Base-by-base conservation (phyloP, 2,113 vertebrate species). In the Chascanopsetta lugubris region DNA sequence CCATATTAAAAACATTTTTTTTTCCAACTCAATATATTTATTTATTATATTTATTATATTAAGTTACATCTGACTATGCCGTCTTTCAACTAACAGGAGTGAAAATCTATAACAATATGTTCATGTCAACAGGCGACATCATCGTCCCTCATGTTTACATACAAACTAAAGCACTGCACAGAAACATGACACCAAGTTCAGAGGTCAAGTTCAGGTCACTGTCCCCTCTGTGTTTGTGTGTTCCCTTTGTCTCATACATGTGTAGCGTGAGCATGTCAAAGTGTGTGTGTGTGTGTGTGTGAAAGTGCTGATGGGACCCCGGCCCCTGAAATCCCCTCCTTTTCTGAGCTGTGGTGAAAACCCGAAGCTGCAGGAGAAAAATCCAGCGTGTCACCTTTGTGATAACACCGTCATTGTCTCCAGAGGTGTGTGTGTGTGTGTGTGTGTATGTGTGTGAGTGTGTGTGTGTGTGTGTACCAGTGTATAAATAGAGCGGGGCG, bases 261-360 rank as follows among this genome's bases (percentile, higher is more conserved):
- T 81, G 82, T 82, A 47, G 43, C 66, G 61, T 66, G 79, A 56
- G 50, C 40, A 56, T 73, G 32, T 51, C 79, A 24, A 47, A 20
- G 42, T 20, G 18, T 9, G 13, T 36, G 10, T 6, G 10, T 18
- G 48, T 76, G 48, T 84, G 80, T 65, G 62, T 79, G 69, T 80
- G 72, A 91, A 87, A 73, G 64, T 90, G 88, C 92, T 92, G 91
- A 89, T 47, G 2, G 78, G 67, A 85, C 79, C 75, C 58, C 38
- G 7, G 15, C 38, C 38, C 38, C 38, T 42, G 47, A 70, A 87
- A 79, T 83, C 12, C 72, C 72, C 40, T 4, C 61, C 70, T 76
- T 76, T 74, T 77, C 65, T 73, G 78, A 81, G 80, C 57, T n/a
- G 58, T 73, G 72, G 58, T 69, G 72, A 76, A 90, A 89, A 82